These are phyloP conservation scores for Phainopepla nitens DNA, from an alignment of 2,113 vertebrate species.

Conservation along the genomic window DNA sequence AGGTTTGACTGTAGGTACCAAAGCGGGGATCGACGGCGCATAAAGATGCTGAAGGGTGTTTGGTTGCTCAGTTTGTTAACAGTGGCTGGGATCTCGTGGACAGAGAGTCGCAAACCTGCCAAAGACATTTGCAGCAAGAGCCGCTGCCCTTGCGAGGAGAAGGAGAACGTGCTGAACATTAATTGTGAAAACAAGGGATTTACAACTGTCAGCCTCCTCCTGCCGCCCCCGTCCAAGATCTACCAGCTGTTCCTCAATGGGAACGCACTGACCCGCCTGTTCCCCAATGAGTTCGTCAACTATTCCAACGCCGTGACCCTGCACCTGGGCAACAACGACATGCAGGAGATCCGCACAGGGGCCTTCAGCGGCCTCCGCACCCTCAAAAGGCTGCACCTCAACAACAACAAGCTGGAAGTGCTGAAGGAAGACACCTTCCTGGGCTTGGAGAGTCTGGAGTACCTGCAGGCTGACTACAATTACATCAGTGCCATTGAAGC, in stretches of 20 bases:
- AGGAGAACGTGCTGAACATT: constrained; percentile 92
- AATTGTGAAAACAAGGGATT: constrained; percentile 99
- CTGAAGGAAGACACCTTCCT: constrained; percentile 91
- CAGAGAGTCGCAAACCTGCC: constrained; percentile 92
- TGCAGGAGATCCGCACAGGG: constrained; percentile 90
- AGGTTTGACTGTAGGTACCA: constrained; percentile 71
- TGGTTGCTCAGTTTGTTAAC: constrained; percentile 92
- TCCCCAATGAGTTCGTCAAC: constrained; percentile 91
- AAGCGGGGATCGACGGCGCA: constrained; percentile 66
- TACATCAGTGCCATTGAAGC: constrained; percentile 95
- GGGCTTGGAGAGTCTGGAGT: constrained; percentile 94
- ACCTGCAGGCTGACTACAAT: constrained; percentile 97
- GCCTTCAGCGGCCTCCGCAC: constrained; percentile 91
- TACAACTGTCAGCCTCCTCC: constrained; percentile 86
- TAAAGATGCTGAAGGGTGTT: constrained; percentile 96
- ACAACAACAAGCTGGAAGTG: constrained; percentile 96
- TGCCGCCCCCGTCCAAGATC: constrained; percentile 90
- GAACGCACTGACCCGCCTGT: constrained; percentile 89
- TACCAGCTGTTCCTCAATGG: constrained; percentile 96
- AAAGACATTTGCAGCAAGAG: constrained; percentile 98
- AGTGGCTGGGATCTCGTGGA: constrained; percentile 86
- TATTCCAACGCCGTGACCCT: constrained; percentile 94
- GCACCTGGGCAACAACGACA: constrained; percentile 94
- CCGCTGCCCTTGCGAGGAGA: constrained; percentile 93
- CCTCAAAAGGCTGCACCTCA: constrained; percentile 92